Percentiles rank a stretch among this genome's conserved stretches.
Conservation (phyloP, 2,888 invertebrate genomes). For the Tigriopus californicus region DNA sequence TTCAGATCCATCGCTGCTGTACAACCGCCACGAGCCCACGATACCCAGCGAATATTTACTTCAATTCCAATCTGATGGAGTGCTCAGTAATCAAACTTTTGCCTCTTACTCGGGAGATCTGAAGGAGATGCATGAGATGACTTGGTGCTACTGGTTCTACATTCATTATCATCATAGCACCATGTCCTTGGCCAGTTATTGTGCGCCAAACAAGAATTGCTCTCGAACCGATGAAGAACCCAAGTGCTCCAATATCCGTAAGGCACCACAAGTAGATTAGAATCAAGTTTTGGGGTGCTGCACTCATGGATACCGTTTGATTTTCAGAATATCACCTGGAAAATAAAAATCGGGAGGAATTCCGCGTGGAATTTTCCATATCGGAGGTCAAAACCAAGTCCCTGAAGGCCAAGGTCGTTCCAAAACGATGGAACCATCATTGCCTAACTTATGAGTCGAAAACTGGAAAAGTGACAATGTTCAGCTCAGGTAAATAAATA, state of each 20-base stretch:
- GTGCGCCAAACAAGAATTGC: background rate
- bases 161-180: background rate
- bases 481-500: too few relatives aligned
- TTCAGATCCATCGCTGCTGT: too few relatives aligned
- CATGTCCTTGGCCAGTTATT: conserved; percentile 3
- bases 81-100: background rate
- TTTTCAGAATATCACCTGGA: background rate
- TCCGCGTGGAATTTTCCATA: background rate
- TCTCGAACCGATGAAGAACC: background rate
- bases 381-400: conserved; percentile 6
- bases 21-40: too few relatives aligned
- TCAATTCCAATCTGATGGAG: background rate
- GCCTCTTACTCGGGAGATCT: background rate
- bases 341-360: background rate
- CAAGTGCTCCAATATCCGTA: conserved; percentile 7
- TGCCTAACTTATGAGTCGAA: background rate
- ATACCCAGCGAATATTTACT: background rate
- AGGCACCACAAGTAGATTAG: too few relatives aligned
- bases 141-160: conserved; percentile 3
- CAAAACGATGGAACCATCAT: conserved; percentile 5
- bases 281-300: too few relatives aligned
- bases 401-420: background rate
- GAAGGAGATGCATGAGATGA: background rate
- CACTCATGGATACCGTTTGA: too few relatives aligned
- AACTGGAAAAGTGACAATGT: background rate